Evolutionary conservation across 2,797 vertebrate genomes (phyloP), one percentile per base, ranked within the genome.

Genomic region (Tapirus indicus): DNA sequence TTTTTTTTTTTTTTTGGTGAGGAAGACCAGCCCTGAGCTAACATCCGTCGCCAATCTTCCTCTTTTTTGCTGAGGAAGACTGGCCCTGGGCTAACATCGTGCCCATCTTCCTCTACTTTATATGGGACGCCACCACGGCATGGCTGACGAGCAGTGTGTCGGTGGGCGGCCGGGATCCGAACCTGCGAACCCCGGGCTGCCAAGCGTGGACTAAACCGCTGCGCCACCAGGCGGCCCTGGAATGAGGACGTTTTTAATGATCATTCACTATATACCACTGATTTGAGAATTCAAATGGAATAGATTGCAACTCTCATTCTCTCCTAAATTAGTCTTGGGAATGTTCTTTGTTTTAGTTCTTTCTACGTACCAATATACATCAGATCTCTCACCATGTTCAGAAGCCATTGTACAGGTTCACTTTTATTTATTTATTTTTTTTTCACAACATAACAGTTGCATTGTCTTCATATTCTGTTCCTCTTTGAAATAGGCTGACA

Each of bases 381-480:
- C 32, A 80, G 16, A 56, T 41, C 10, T 58, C 21, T 17, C 23
- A 6, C 52, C 4, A 25, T 29, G 1, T 29, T 12, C 58, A 38
- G 5, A 78, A 72, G 25, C 1, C 41, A 54, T n/a, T 69, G 32
- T 38, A 4, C 16, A 69, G 14, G 69, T 84, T 58, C 66, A 58
- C 84, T 93, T 68, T 75, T n/a, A n/a, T n/a, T n/a, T n/a, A n/a
- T n/a, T n/a, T n/a, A n/a, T 84, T 13, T 9, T 92, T 86, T 41
- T 52, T 52, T 52, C 16, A 56, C 5, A 54, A 54, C 2, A 16
- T 23, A 49, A 16, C 32, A 78, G 54, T 66, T 12, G 77, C 41
- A 72, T 16, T 85, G n/a, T 82, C 14, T 64, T 54, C 35, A 52
- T 49, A 54, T 29, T 83, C 13, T 79, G 16, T 38, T 77, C 47